Percentiles rank a stretch among this genome's conserved stretches.
Evolutionary conservation across 2,113 vertebrate species (phyloP).

Genomic region (Toxotes chatareus): DNA sequence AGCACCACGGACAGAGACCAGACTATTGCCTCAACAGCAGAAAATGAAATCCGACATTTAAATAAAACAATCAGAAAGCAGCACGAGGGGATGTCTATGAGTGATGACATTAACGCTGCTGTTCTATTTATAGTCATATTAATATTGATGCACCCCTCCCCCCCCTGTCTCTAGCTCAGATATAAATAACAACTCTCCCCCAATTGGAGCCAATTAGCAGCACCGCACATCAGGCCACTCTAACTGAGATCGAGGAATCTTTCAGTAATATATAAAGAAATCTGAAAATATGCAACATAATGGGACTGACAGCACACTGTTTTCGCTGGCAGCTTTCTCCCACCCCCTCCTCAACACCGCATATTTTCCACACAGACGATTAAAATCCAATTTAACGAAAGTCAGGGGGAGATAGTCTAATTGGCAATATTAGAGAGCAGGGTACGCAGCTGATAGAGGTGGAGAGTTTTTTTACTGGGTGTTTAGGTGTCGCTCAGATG

Average conservation of each 20-base stretch:
- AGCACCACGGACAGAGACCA: slow-evolving; percentile 81
- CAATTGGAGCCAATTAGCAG: slow-evolving; percentile 52
- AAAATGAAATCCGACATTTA: not conserved
- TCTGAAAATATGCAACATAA: not conserved
- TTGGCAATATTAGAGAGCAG: not conserved
- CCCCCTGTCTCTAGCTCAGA: slow-evolving; percentile 34
- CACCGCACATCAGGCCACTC: not conserved
- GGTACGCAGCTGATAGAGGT: slow-evolving; percentile 4
- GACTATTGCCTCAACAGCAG: not conserved
- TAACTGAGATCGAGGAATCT: slow-evolving; percentile 3
- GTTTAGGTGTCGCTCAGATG: slow-evolving; percentile 44
- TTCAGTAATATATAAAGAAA: not conserved
- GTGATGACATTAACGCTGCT: slow-evolving; percentile 65
- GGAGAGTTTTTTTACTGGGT: slow-evolving; percentile 16
- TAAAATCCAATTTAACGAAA: not conserved
- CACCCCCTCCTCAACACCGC: slow-evolving; percentile 42
- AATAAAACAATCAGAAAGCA: slow-evolving; percentile 12
- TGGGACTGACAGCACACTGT: slow-evolving; percentile 20
- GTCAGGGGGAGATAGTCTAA: slow-evolving; percentile 7
- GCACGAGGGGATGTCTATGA: slow-evolving; percentile 36
- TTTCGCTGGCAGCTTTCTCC: slow-evolving; percentile 35
- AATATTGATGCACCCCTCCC: slow-evolving; percentile 76
- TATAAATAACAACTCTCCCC: slow-evolving; percentile 64
- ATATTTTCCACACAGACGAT: slow-evolving; percentile 11
- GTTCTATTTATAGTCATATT: slow-evolving; percentile 84